phyloP scores from a whole-genome alignment of 35 echinoderm and acorn worm species.

The Apostichopus japonicus region DNA sequence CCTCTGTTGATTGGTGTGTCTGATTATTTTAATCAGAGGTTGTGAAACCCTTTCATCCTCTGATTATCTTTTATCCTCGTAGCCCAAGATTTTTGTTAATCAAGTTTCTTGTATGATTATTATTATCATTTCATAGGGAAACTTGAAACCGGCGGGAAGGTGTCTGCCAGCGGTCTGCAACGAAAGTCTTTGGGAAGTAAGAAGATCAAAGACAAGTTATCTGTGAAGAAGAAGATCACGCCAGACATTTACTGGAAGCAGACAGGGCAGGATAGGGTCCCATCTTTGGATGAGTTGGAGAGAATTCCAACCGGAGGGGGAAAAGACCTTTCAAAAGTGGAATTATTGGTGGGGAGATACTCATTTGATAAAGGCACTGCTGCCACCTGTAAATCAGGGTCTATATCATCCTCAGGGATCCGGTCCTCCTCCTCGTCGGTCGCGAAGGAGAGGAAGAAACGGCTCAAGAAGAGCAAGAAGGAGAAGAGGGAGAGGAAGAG shows the following conservation, averaged over 20 bases:
- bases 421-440: not conserved
- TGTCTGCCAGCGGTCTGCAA: not conserved
- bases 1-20: not conserved
- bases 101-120: not conserved
- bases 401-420: not conserved
- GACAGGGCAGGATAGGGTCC: conserved; percentile 40
- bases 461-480: conserved; percentile 73
- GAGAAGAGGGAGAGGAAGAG: conserved; percentile 46
- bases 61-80: not conserved
- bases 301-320: conserved; percentile 4
- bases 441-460: conserved; percentile 68
- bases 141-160: conserved; percentile 22
- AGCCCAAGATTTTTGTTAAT: not conserved
- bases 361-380: not conserved
- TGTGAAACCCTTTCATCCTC: not conserved
- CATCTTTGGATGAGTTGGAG: conserved; percentile 40
- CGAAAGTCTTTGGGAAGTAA: conserved; percentile 6
- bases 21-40: not conserved
- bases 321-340: conserved; percentile 30
- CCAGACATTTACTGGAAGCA: conserved; percentile 54
- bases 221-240: conserved; percentile 40
- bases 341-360: not conserved
- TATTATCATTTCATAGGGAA: not conserved
- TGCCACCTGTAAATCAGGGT: not conserved
- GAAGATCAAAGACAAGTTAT: conserved; percentile 37